phyloP scores from a whole-genome alignment of 2,888 invertebrate species.

The Synergus gifuensis region DNA sequence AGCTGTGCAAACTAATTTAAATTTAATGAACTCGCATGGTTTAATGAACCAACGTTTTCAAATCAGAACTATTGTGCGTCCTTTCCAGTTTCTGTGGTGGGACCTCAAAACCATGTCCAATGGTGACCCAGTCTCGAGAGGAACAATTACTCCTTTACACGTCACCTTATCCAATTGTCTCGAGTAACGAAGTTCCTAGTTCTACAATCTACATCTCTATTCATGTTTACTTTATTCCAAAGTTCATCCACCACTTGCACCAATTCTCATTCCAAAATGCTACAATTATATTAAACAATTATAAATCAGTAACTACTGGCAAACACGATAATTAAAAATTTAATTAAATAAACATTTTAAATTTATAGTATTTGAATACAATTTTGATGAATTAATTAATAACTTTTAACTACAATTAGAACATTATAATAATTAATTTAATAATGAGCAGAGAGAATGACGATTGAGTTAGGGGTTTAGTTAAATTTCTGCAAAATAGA shows the following conservation, averaged over 20 bases:
- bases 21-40: constrained; percentile 6
- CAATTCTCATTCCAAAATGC: background rate
- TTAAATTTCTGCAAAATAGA: background rate
- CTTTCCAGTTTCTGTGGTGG: background rate
- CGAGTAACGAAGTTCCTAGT: constrained; percentile 16
- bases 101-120: background rate
- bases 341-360: no score
- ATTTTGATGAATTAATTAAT: no score
- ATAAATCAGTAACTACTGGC: no score
- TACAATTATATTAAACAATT: background rate
- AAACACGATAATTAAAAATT: no score
- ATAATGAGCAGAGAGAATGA: background rate
- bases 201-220: background rate
- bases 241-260: background rate
- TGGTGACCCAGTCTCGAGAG: constrained; percentile 23
- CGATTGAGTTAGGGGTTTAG: background rate
- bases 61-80: background rate
- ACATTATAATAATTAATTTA: background rate
- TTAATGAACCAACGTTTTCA: constrained; percentile 13
- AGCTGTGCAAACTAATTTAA: constrained; percentile 1
- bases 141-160: constrained; percentile 27
- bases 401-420: background rate
- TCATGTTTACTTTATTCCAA: constrained; percentile 3
- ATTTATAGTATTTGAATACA: no score
- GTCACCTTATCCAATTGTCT: constrained; percentile 18